Evolutionary conservation across 2,797 vertebrate genomes (phyloP).

Genomic region (Coluber constrictor): DNA sequence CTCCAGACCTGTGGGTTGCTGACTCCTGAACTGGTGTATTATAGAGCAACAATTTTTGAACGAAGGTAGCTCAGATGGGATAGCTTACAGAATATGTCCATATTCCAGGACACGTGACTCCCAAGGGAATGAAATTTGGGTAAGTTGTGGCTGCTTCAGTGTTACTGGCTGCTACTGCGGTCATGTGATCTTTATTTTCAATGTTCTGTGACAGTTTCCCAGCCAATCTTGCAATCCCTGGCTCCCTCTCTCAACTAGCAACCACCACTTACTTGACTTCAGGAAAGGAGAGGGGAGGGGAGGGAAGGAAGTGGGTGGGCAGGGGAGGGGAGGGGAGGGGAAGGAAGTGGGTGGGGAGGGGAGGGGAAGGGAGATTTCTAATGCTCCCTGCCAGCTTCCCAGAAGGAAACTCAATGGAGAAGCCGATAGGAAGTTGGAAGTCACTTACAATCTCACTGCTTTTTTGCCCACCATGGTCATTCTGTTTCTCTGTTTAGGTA

Average conservation of each 20-base stretch:
- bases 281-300: neutral
- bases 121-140: neutral
- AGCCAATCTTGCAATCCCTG: neutral
- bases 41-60: neutral
- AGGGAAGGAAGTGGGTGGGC: neutral
- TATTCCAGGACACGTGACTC: neutral
- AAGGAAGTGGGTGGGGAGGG: neutral
- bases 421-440: neutral
- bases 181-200: neutral
- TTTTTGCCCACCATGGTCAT: neutral
- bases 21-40: neutral
- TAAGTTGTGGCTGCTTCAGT: neutral
- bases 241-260: neutral
- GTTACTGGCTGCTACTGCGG: neutral
- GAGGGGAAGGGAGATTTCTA: neutral
- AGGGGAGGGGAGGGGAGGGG: neutral
- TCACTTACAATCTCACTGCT: neutral
- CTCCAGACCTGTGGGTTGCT: too few species aligned
- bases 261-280: neutral
- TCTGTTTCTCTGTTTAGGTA: neutral
- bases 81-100: neutral
- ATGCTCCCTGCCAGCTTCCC: neutral
- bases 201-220: neutral
- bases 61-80: neutral
- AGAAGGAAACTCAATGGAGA: neutral